Base-by-base conservation (phyloP, 1,140 invertebrate genomes). In the Euura lappo region DNA sequence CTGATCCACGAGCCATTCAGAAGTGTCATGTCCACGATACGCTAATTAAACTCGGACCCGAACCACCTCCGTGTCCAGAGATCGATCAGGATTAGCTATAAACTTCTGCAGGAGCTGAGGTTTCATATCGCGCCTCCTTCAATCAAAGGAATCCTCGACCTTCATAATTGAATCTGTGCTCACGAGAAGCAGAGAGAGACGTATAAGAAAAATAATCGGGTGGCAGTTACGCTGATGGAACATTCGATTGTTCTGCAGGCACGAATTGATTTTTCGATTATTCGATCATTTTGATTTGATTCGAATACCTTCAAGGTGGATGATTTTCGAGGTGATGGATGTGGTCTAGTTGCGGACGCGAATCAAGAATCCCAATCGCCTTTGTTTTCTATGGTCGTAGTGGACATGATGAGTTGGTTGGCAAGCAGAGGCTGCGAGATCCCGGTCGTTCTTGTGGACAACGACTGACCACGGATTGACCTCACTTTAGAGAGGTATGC, bases 401-500 rank as follows among this genome's bases (percentile, higher is more conserved):
- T 60, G 8, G 5, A 60, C 51, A 60, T 60, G 8, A 60, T 60
- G 13, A 60, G 8, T 11, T n/a, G 8, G 51, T 60, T 60, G 51
- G 8, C 51, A 60, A 60, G 51, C 51, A 60, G 8, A 11, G 73
- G 67, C 66, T 71, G 74, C 74, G 78, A 78, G 73, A 78, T 68
- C 44, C 10, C 10, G 51, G 8, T 28, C 10, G 66, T 11, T 8
- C 10, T 11, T 28, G 66, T 42, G 66, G 44, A 68, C 74, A 77
- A 64, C 74, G 69, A 75, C 73, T 80, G 79, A 79, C 79, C 79
- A 73, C 78, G 74, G 76, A 79, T 80, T 80, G 76, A 80, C 79
- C 79, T 79, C 79, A 80, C 79, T 80, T 80, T 80, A 79, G 76
- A 76, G 77, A 80, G 75, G 79, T 79, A 80, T 79, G 79, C 78